phyloP scores from a whole-genome alignment of 2,888 invertebrate genomes.

The Caenorhabditis angaria region DNA sequence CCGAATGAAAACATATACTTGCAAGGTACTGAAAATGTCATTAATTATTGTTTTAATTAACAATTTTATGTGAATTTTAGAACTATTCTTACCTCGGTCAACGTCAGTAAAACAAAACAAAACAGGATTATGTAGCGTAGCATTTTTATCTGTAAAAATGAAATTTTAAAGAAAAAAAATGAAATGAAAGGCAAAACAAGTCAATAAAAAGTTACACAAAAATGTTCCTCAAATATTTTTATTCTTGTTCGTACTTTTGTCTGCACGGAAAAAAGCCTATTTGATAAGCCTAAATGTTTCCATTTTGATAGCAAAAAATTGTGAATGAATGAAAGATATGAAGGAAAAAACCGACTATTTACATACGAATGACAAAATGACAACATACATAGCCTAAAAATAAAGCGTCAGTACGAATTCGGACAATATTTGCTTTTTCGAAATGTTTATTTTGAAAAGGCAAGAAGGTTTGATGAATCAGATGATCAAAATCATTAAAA shows the following conservation, averaged over 20 bases:
- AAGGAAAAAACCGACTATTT: not conserved
- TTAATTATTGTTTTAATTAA: not conserved
- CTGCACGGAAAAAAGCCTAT: not conserved
- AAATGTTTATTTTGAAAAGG: too few species aligned
- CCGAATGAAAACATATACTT: slow-evolving; percentile 8
- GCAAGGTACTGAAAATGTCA: not conserved
- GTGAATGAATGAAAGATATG: too few species aligned
- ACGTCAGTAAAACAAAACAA: not conserved
- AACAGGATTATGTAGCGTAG: not conserved
- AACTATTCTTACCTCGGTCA: not conserved
- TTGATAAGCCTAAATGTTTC: not conserved
- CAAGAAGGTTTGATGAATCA: too few species aligned
- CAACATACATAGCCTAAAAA: too few species aligned
- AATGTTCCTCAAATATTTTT: too few species aligned
- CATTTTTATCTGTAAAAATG: not conserved
- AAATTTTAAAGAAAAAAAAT: too few species aligned
- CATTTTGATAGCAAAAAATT: not conserved
- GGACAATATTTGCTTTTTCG: too few species aligned
- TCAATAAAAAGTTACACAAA: too few species aligned
- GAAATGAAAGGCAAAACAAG: too few species aligned
- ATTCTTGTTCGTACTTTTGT: not conserved
- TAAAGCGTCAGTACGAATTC: too few species aligned
- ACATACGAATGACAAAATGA: not conserved
- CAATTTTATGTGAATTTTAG: too few species aligned
- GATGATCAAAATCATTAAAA: too few species aligned